Evolutionary conservation across 2,888 invertebrate species (phyloP).

Genomic region (Hylaea fasciaria): DNA sequence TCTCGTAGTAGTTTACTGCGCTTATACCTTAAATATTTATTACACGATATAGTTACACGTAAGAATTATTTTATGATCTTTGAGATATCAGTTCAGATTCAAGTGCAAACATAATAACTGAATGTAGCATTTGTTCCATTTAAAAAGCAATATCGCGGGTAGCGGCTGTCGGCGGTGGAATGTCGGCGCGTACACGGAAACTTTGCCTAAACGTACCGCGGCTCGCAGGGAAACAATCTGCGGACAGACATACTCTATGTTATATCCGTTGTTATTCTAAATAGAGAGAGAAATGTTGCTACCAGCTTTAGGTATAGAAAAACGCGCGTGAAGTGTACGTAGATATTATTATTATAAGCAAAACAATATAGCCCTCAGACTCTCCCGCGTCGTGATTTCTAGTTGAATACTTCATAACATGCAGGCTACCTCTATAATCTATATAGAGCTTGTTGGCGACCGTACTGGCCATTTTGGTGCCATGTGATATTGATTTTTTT

Average conservation of each 20-base stretch:
- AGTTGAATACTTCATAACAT: too few species aligned
- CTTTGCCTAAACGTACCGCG: slow-evolving; percentile 4
- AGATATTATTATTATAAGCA: background rate
- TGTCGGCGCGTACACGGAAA: slow-evolving; percentile 9
- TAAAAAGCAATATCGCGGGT: slow-evolving; percentile 20
- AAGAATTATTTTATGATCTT: too few species aligned
- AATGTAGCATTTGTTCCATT: slow-evolving; percentile 11
- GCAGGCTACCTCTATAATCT: too few species aligned
- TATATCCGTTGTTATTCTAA: background rate
- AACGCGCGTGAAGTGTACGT: background rate
- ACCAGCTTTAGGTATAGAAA: background rate
- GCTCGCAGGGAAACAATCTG: background rate
- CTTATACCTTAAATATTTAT: too few species aligned
- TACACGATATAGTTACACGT: too few species aligned
- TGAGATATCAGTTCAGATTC: background rate
- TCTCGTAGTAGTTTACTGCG: background rate
- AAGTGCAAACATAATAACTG: background rate
- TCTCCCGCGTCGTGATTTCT: too few species aligned
- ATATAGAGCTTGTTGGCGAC: too few species aligned
- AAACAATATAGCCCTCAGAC: too few species aligned
- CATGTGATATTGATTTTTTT: too few species aligned
- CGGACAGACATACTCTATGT: background rate
- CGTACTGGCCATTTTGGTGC: too few species aligned
- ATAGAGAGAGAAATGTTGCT: background rate
- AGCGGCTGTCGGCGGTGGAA: slow-evolving; percentile 6